phyloP scores from a whole-genome alignment of 2,888 invertebrate genomes.

The Diarsia mendica region DNA sequence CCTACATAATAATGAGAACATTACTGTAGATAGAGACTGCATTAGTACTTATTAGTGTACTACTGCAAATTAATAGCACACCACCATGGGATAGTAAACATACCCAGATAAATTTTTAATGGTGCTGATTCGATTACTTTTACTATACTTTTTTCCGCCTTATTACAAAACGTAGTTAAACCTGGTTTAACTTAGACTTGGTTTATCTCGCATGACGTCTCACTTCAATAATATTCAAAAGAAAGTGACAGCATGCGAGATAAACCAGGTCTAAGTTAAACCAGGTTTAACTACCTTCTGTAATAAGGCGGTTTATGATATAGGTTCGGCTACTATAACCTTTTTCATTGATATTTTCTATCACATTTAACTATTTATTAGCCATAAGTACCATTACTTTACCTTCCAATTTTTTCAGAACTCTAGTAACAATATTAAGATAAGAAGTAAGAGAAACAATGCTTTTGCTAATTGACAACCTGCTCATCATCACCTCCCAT shows the following conservation, averaged over 20 bases:
- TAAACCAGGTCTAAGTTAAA: too few relatives aligned
- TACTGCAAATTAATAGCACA: background rate
- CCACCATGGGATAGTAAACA: background rate
- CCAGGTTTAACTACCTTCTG: too few relatives aligned
- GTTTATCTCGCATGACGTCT: too few relatives aligned
- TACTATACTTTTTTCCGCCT: too few relatives aligned
- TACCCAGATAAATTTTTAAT: background rate
- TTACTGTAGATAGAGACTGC: background rate
- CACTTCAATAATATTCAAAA: too few relatives aligned
- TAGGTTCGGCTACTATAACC: constrained; percentile 6
- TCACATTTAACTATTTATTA: background rate
- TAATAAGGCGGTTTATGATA: too few relatives aligned
- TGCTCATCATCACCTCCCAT: background rate
- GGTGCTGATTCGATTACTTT: constrained; percentile 1
- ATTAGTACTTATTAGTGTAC: constrained; percentile 11
- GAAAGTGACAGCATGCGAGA: too few relatives aligned
- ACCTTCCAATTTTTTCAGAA: background rate
- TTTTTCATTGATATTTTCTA: constrained; percentile 13
- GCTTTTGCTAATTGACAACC: background rate
- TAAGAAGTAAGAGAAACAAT: too few relatives aligned
- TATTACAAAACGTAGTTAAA: too few relatives aligned
- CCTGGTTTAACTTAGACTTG: too few relatives aligned
- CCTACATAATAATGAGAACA: background rate
- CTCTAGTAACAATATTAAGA: background rate
- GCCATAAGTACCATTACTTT: background rate